Evolutionary conservation across 1,140 invertebrate genomes (phyloP).

Genomic region (Brachionus sp.): DNA sequence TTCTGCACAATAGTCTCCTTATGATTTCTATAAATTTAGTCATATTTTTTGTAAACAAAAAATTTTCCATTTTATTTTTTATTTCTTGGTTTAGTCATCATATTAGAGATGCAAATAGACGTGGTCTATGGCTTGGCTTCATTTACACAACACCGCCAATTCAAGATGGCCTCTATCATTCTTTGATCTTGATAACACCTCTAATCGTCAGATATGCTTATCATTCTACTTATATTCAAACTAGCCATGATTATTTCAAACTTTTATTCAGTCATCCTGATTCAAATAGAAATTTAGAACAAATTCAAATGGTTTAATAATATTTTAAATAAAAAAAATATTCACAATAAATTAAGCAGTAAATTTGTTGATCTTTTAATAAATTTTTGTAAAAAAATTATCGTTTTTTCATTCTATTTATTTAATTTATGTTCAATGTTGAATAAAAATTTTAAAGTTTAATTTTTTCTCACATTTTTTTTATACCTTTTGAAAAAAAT

Average conservation of each 20-base stretch:
- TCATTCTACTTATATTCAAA: constrained; percentile 9
- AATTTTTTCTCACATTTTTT: no score
- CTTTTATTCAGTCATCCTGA: neutral
- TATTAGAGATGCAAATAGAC: constrained; percentile 51
- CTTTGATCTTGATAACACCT: neutral
- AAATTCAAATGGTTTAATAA: constrained; percentile 4
- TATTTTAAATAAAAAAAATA: neutral
- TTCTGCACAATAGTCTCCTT: constrained; percentile 53
- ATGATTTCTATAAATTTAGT: constrained; percentile 46
- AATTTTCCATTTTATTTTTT: constrained; percentile 47
- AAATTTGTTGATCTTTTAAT: neutral
- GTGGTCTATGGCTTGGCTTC: constrained; percentile 53
- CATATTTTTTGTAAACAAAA: constrained; percentile 39
- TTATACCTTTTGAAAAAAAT: no score
- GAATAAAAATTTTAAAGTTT: no score
- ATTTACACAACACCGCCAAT: constrained; percentile 50
- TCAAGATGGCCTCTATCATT: neutral
- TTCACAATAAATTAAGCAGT: no score
- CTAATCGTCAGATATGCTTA: neutral
- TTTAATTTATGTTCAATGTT: no score
- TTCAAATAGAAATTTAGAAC: neutral
- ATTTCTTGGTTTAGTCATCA: constrained; percentile 53
- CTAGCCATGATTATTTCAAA: neutral
- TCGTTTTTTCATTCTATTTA: no score
- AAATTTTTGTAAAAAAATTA: neutral